Percentiles rank a stretch among this genome's conserved stretches.
Conservation (phyloP, 2,797 vertebrate species). For the Anniella stebbinsi region DNA sequence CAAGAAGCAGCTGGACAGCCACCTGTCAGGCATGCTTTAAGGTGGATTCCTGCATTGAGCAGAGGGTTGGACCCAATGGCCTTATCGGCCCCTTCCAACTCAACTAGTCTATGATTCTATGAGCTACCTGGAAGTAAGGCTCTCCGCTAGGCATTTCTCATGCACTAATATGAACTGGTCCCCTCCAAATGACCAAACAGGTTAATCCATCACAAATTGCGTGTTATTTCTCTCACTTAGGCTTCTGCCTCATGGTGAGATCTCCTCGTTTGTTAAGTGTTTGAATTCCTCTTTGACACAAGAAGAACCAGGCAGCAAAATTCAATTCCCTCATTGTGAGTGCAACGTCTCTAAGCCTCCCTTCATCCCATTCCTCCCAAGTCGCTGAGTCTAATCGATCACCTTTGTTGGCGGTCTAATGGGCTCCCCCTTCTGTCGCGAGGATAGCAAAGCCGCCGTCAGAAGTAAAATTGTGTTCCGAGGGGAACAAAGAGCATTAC, state of each 20-base stretch:
- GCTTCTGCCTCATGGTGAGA: slow-evolving; percentile 26
- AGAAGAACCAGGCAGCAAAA: slow-evolving; percentile 33
- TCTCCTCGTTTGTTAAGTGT: slow-evolving; percentile 16
- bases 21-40: no score
- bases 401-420: slow-evolving; percentile 24
- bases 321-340: slow-evolving; percentile 39
- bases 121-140: background rate
- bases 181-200: background rate
- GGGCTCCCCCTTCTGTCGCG: background rate
- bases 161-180: background rate
- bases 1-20: no score
- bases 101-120: no score
- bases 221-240: background rate
- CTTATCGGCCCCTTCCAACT: no score
- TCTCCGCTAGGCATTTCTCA: no score
- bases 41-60: no score
- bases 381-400: slow-evolving; percentile 19
- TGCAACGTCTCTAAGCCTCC: slow-evolving; percentile 29
- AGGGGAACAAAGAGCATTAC: background rate
- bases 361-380: slow-evolving; percentile 35
- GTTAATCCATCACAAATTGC: background rate
- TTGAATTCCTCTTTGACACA: slow-evolving; percentile 21
- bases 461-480: background rate
- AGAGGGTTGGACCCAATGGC: no score
- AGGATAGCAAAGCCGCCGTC: background rate